phyloP scores from a whole-genome alignment of 2,797 vertebrate genomes.

The Austrolebias charrua region DNA sequence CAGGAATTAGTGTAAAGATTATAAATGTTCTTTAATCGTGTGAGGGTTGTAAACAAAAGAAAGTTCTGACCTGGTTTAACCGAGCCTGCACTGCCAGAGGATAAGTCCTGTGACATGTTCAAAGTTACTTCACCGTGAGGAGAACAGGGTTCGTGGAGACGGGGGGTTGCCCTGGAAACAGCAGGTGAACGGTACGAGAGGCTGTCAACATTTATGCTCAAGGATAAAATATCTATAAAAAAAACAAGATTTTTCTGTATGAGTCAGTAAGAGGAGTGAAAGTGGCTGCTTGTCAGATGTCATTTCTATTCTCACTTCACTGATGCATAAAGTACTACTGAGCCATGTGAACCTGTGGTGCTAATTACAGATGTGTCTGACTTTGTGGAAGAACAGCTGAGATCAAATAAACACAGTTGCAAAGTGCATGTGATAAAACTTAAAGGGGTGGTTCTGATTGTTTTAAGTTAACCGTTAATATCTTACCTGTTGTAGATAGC shows the following conservation, averaged over 20 bases:
- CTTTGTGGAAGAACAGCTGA: slow-evolving; percentile 44
- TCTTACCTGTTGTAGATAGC: too few relatives aligned
- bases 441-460: slow-evolving; percentile 19
- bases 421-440: slow-evolving; percentile 39
- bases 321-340: slow-evolving; percentile 43
- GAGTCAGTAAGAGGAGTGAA: slow-evolving; percentile 7
- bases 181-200: slow-evolving; percentile 27
- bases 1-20: slow-evolving; percentile 42
- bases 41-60: slow-evolving; percentile 31
- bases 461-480: too few relatives aligned
- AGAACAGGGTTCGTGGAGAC: slow-evolving; percentile 21
- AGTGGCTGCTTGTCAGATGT: slow-evolving; percentile 6
- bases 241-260: slow-evolving; percentile 19
- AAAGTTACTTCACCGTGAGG: slow-evolving; percentile 44
- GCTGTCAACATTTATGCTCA: slow-evolving; percentile 44
- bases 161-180: slow-evolving; percentile 64
- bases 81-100: slow-evolving; percentile 30
- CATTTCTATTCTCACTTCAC: slow-evolving; percentile 26
- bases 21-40: slow-evolving; percentile 45
- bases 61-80: slow-evolving; percentile 44
- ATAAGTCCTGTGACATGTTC: slow-evolving; percentile 30
- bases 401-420: slow-evolving; percentile 51
- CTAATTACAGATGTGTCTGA: slow-evolving; percentile 52
- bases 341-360: slow-evolving; percentile 45
- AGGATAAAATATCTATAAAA: slow-evolving; percentile 43